phyloP scores from a whole-genome alignment of 2,113 vertebrate genomes.

The Mastomys natalensis region DNA sequence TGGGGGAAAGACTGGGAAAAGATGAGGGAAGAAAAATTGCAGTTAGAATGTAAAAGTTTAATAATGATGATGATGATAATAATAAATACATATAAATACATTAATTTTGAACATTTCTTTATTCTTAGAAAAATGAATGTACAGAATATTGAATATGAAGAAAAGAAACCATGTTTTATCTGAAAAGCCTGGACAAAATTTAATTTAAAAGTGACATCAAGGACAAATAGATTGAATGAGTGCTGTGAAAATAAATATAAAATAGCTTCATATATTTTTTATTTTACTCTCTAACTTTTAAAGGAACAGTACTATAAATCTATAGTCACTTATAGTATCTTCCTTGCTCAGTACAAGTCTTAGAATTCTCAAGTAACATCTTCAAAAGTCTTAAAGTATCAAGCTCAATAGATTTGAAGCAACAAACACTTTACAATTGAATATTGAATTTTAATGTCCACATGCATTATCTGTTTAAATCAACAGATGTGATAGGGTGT shows the following conservation, averaged over 20 bases:
- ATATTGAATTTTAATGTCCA: slow-evolving; percentile 69
- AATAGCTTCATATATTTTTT: slow-evolving; percentile 70
- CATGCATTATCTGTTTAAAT: slow-evolving; percentile 26
- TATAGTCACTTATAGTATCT: slow-evolving; percentile 55
- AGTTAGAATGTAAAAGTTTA: not conserved
- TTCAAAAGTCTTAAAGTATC: slow-evolving; percentile 62
- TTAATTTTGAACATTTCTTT: not conserved
- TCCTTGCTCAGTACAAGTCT: slow-evolving; percentile 36
- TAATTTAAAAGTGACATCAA: not conserved
- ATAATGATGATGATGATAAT: not conserved
- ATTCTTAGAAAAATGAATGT: not conserved
- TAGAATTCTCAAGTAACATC: slow-evolving; percentile 63
- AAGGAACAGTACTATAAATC: slow-evolving; percentile 76
- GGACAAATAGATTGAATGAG: not conserved
- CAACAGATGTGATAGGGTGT: slow-evolving; percentile 54
- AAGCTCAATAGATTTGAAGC: slow-evolving; percentile 37
- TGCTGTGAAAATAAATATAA: slow-evolving; percentile 51
- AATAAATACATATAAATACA: not conserved
- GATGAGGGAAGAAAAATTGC: not conserved
- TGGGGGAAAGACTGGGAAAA: not conserved
- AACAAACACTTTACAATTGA: slow-evolving; percentile 76
- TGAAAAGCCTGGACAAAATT: not conserved
- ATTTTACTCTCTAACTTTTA: slow-evolving; percentile 70
- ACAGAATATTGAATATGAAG: not conserved
- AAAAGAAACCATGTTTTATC: not conserved